Evolutionary conservation across 1,140 invertebrate genomes (phyloP), one percentile per base, ranked within the genome.

Genomic region (Archivesica marissinica): DNA sequence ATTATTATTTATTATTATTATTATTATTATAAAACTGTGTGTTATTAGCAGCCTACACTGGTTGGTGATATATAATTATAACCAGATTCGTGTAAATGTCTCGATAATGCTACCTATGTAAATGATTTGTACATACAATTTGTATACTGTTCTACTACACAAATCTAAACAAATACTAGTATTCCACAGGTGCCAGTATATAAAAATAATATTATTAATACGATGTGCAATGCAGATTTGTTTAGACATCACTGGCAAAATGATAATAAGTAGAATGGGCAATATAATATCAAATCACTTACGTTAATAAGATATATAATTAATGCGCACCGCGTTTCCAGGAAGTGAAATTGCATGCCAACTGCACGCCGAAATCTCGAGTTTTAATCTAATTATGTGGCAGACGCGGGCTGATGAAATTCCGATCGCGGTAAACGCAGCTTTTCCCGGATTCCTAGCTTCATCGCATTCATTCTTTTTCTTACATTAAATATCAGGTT

Each of bases 361-460:
- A 44, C 52, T 70, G 77, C 61, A 68, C 41, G 38, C 61, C 28
- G 25, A 66, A 68, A 85, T 66, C 74, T 85, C 35, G 41, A 33
- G 72, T 61, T 77, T 70, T 85, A 85, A 85, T 85, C 82, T 85
- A 85, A 85, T 85, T 85, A 85, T 75, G 56, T 54, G 56, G 33
- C 64, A 77, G 72, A 25, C 72, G 74, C 72, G 15, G 25, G 61
- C 30, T 54, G 82, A 77, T 76, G 74, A 85, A 85, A 77, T 85
- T 41, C 82, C 74, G 38, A 85, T 76, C 59, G 52, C 41, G 11
- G 54, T 20, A 33, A 35, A 77, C 44, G 20, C 41, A 28, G 44
- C 44, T 75, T 64, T 23, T 39, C 64, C 20, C 11, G 75, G 50
- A 85, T 85, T 85, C 82, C 82, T 50, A 15, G 0, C 28, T 59